Evolutionary conservation across 2,888 invertebrate species (phyloP).

Genomic region (Macropis europaea): DNA sequence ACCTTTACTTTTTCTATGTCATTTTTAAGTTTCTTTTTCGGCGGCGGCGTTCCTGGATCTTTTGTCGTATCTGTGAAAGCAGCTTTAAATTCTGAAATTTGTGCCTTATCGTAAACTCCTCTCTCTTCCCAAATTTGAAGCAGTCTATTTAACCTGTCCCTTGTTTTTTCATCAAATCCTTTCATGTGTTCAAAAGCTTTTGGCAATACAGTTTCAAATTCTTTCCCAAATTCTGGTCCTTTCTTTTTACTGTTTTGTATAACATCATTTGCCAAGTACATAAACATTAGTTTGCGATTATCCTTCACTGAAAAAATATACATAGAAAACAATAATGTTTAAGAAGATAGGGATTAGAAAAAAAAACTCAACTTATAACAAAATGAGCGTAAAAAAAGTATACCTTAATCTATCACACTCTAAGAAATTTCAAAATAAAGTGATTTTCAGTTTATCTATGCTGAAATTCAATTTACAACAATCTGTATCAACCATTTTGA

Average conservation of each 20-base stretch:
- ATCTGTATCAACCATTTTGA: background rate
- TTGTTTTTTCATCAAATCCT: slow-evolving; percentile 89
- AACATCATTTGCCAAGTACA: slow-evolving; percentile 99
- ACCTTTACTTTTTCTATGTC: slow-evolving; percentile 73
- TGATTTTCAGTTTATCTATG: background rate
- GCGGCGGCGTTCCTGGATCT: slow-evolving; percentile 78
- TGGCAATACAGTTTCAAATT: slow-evolving; percentile 89
- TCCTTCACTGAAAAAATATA: slow-evolving; percentile 87
- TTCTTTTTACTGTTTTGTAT: slow-evolving; percentile 99
- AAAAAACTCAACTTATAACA: background rate
- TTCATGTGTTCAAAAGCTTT: slow-evolving; percentile 94
- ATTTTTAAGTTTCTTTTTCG: slow-evolving; percentile 80
- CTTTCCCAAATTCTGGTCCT: slow-evolving; percentile 96
- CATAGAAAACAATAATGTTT: slow-evolving; percentile 1
- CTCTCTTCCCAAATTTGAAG: slow-evolving; percentile 96
- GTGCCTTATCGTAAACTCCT: slow-evolving; percentile 90
- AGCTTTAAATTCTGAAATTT: slow-evolving; percentile 89
- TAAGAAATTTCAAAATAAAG: background rate
- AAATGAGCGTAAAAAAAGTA: background rate
- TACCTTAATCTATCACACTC: slow-evolving; percentile 1
- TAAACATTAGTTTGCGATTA: slow-evolving; percentile 92
- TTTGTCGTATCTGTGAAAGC: slow-evolving; percentile 78
- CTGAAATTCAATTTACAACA: slow-evolving; percentile 5
- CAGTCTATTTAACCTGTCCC: slow-evolving; percentile 89
- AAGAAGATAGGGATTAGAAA: background rate